phyloP scores from a whole-genome alignment of 2,888 invertebrate species.

The Drosophila longiperda region DNA sequence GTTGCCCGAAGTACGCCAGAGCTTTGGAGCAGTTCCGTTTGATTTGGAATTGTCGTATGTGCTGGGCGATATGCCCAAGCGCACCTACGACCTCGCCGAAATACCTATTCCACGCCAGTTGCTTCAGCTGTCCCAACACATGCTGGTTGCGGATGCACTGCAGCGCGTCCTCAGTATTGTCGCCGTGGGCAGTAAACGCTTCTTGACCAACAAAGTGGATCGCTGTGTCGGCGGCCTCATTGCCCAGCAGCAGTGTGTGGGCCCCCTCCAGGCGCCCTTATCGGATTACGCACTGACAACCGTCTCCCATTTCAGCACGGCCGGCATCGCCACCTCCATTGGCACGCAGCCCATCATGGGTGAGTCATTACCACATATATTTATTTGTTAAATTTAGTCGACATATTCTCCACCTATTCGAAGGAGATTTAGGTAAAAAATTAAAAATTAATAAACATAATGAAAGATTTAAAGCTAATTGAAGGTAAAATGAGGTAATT shows the following conservation, averaged over 20 bases:
- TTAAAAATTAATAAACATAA: background rate
- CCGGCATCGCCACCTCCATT: slow-evolving; percentile 97
- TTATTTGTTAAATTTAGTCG: background rate
- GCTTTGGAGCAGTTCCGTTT: slow-evolving; percentile 89
- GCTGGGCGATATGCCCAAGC: slow-evolving; percentile 92
- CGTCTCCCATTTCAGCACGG: slow-evolving; percentile 92
- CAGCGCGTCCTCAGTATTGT: slow-evolving; percentile 93
- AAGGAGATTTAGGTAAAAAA: background rate
- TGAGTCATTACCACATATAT: slow-evolving; percentile 13
- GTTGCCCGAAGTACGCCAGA: slow-evolving; percentile 67
- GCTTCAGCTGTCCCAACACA: slow-evolving; percentile 85
- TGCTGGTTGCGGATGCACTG: slow-evolving; percentile 81
- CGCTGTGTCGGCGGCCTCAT: slow-evolving; percentile 97
- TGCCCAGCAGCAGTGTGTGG: slow-evolving; percentile 99
- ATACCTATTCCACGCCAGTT: slow-evolving; percentile 36
- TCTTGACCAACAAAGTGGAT: slow-evolving; percentile 97
- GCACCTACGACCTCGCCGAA: slow-evolving; percentile 86
- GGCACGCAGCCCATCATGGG: slow-evolving; percentile 98
- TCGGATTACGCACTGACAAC: slow-evolving; percentile 97
- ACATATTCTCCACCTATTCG: background rate
- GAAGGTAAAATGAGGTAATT: too few species aligned
- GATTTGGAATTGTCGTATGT: slow-evolving; percentile 95
- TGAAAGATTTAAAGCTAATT: background rate
- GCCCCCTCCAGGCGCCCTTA: slow-evolving; percentile 97
- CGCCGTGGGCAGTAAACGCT: slow-evolving; percentile 97